phyloP scores from a whole-genome alignment of 2,888 invertebrate genomes.

The Tetragonula carbonaria region DNA sequence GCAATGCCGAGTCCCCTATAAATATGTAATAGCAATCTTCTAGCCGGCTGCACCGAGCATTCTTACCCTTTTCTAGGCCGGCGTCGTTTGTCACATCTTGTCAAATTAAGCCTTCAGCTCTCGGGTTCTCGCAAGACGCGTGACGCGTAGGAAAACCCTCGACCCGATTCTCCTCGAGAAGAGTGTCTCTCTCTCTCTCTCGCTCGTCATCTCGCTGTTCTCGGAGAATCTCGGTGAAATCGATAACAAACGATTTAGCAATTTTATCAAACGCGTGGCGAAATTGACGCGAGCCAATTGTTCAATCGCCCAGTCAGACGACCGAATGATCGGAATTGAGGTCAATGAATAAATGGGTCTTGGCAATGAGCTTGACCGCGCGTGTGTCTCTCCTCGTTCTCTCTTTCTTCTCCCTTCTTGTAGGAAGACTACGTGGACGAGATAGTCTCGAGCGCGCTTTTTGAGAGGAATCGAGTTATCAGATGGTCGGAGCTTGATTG shows the following conservation, averaged over 20 bases:
- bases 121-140: background rate
- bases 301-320: background rate
- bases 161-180: background rate
- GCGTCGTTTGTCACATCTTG: slow-evolving; percentile 41
- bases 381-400: background rate
- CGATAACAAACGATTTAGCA: background rate
- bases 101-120: slow-evolving; percentile 40
- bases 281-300: background rate
- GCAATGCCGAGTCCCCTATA: slow-evolving; percentile 61
- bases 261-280: background rate
- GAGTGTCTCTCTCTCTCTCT: too few relatives aligned
- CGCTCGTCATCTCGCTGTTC: too few relatives aligned
- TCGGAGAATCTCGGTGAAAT: too few relatives aligned
- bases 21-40: slow-evolving; percentile 64
- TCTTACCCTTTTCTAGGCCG: slow-evolving; percentile 21
- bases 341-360: slow-evolving; percentile 15
- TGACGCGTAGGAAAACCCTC: background rate
- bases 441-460: background rate
- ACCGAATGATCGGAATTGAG: background rate
- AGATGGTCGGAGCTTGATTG: background rate
- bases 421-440: background rate
- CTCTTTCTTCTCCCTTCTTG: background rate
- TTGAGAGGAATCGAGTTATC: background rate
- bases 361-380: background rate
- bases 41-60: slow-evolving; percentile 6